Evolutionary conservation across 2,888 invertebrate species (phyloP).

Genomic region (Papilio protenor): DNA sequence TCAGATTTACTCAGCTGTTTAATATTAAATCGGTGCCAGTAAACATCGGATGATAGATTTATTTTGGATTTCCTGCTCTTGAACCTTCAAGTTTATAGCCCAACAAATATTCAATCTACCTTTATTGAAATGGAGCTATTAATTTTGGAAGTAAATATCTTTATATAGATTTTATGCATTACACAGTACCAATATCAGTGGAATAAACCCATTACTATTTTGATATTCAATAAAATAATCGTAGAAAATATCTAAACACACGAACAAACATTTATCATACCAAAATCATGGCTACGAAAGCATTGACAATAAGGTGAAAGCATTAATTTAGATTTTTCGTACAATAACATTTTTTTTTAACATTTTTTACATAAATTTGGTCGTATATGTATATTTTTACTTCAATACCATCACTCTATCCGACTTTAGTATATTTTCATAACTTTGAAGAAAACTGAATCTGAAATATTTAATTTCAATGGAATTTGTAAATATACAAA

Average conservation of each 20-base stretch:
- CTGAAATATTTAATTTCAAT: too few species aligned
- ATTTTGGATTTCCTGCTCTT: conserved; percentile 29
- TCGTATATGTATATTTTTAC: too few species aligned
- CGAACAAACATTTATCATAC: too few species aligned
- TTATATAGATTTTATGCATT: neutral
- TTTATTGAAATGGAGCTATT: conserved; percentile 28
- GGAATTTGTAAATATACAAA: too few species aligned
- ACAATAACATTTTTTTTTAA: neutral
- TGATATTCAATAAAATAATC: neutral
- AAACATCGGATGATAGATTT: conserved; percentile 20
- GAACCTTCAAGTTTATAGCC: conserved; percentile 30
- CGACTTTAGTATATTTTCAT: too few species aligned
- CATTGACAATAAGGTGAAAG: too few species aligned
- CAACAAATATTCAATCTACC: conserved; percentile 24
- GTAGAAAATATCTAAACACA: neutral
- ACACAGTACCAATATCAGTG: neutral
- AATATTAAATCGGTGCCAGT: conserved; percentile 32
- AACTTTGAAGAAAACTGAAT: too few species aligned
- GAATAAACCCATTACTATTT: neutral
- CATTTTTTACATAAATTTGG: neutral
- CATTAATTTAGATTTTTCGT: neutral
- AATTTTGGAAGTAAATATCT: conserved; percentile 25
- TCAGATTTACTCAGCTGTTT: conserved; percentile 28
- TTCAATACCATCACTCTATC: too few species aligned
- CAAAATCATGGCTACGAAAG: too few species aligned